Evolutionary conservation across 2,797 vertebrate genomes (phyloP).

Genomic region (Lateolabrax maculatus): DNA sequence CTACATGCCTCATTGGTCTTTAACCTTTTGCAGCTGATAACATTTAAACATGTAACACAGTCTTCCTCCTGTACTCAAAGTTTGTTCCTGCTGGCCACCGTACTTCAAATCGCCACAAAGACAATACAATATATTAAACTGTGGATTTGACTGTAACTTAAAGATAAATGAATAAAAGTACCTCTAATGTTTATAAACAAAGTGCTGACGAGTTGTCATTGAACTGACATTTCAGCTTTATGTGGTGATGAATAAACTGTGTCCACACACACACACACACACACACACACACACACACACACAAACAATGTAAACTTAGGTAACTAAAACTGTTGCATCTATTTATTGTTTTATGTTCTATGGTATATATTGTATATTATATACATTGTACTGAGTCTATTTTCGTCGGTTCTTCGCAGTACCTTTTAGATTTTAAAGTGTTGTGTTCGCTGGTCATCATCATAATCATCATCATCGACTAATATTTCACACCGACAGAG

Average conservation of each 20-base stretch:
- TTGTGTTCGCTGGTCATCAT: slow-evolving; percentile 5
- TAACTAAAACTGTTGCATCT: no score
- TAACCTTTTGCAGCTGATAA: slow-evolving; percentile 39
- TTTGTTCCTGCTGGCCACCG: slow-evolving; percentile 29
- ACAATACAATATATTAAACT: background rate
- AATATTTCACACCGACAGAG: slow-evolving; percentile 17
- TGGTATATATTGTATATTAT: no score
- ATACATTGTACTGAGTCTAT: background rate
- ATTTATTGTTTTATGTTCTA: no score
- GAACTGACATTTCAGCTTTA: no score
- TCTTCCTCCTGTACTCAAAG: background rate
- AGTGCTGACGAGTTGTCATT: no score
- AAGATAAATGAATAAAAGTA: no score
- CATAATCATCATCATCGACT: slow-evolving; percentile 30
- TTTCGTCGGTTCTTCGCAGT: background rate
- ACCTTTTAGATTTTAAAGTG: background rate
- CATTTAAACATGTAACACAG: slow-evolving; percentile 21
- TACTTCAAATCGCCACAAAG: background rate
- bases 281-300: no score
- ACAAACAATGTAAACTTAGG: no score
- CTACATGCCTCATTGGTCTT: slow-evolving; percentile 17
- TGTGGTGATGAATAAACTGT: no score
- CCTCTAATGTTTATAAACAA: no score
- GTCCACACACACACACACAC: no score
- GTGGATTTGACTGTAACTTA: background rate